Percentiles rank a stretch among this genome's conserved stretches.
Evolutionary conservation across 1,140 invertebrate genomes (phyloP).

Genomic region (Augochlora pura): DNA sequence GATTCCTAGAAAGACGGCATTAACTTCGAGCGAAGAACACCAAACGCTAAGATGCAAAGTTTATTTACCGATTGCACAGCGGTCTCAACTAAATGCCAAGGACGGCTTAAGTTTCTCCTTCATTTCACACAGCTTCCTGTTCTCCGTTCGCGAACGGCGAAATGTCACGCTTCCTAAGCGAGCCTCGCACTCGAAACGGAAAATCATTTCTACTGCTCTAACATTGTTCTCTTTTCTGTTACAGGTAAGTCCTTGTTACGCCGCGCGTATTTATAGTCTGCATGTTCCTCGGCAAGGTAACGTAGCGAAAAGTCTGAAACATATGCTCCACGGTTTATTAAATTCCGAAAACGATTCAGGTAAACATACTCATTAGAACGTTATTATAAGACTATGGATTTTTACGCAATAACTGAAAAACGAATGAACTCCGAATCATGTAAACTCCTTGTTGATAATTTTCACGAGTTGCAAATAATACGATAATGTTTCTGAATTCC

Average conservation of each 20-base stretch:
- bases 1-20: background rate
- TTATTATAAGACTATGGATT: too few species aligned
- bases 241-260: constrained; percentile 47
- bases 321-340: too few species aligned
- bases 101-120: constrained; percentile 36
- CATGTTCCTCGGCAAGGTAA: constrained; percentile 23
- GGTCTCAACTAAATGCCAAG: constrained; percentile 36
- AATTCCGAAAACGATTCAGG: too few species aligned
- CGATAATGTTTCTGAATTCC: too few species aligned
- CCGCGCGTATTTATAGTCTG: background rate
- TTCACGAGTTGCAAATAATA: too few species aligned
- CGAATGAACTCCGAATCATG: too few species aligned
- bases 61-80: constrained; percentile 14
- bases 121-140: constrained; percentile 44
- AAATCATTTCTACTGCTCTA: background rate
- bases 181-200: background rate
- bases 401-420: too few species aligned
- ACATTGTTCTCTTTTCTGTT: constrained; percentile 37
- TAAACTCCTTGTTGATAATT: too few species aligned
- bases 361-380: too few species aligned
- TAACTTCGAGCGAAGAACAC: background rate
- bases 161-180: constrained; percentile 25
- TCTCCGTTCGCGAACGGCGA: constrained; percentile 9
- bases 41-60: background rate
- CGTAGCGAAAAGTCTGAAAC: constrained; percentile 5